Base-by-base conservation (phyloP, 1,140 invertebrate genomes). In the Drosophila asahinai region DNA sequence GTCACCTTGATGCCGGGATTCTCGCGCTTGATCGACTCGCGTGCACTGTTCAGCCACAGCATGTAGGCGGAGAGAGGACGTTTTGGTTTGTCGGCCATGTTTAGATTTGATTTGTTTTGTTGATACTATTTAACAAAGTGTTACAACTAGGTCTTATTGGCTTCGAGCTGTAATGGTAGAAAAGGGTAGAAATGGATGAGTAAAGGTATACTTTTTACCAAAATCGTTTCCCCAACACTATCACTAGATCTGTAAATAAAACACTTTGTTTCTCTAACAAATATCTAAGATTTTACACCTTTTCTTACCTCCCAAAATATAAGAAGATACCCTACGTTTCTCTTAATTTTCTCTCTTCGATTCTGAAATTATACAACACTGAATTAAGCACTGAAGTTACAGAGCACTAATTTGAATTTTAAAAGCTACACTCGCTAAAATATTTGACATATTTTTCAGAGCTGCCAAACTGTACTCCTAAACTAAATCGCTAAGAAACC, bases 21-120 rank as follows among this genome's bases (percentile, higher is more conserved):
- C 58, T 97, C 96, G 55, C 95, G 93, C 93, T 98, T 98, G 55
- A 98, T 96, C 78, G 95, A 94, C 81, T 97, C 96, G 77, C 97
- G 94, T 76, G 95, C 95, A 78, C 96, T 96, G 92, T 97, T 97
- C n/a, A 98, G 94, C 97, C 97, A 98, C 75, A 98, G 87, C 95
- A 98, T 97, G 93, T 97, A 98, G 5, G 97, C 97, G 54, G 96
- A 96, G 93, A 96, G 95, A 51, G 97, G 96, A 90, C 97, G 95
- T 93, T 98, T 98, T 42, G 97, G 97, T 93, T 95, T 96, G 92
- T 97, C 96, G 80, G 96, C 95, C 94, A 98, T 97, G 2, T 30
- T 55, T 93, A 96, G 94, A 78, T 94, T 94, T 47, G 54, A 77
- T 63, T 75, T 48, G 43, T 65, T 65, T 67, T 65, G 42, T 74